These are phyloP conservation scores for Heliothis virescens DNA, from an alignment of 1,140 invertebrate genomes.

Conservation along the genomic window DNA sequence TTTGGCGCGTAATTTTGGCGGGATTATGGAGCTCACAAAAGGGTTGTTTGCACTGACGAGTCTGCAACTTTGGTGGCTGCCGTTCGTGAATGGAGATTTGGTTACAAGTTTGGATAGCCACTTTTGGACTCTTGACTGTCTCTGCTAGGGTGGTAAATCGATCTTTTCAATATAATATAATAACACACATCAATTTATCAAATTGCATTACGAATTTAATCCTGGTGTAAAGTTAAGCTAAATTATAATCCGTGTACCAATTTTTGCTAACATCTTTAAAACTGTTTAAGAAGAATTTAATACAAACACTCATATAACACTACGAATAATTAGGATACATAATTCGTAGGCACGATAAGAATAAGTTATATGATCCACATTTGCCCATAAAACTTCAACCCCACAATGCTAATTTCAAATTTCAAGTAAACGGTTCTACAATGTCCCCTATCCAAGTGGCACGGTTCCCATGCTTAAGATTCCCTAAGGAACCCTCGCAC, in stretches of 20 bases:
- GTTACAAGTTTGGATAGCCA: slow-evolving; percentile 24
- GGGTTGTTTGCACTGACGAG: slow-evolving; percentile 61
- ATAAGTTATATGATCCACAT: too few relatives aligned
- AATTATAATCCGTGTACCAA: too few relatives aligned
- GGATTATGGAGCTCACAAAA: slow-evolving; percentile 57
- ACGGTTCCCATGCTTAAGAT: slow-evolving; percentile 80
- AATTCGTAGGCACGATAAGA: too few relatives aligned
- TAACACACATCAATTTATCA: neutral
- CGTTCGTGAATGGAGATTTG: slow-evolving; percentile 21
- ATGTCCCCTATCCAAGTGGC: slow-evolving; percentile 25
- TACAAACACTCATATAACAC: too few relatives aligned
- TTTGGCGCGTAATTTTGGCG: slow-evolving; percentile 81
- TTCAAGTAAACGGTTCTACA: slow-evolving; percentile 20
- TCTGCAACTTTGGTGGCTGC: slow-evolving; percentile 32
- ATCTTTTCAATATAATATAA: neutral
- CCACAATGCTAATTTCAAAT: slow-evolving; percentile 12
- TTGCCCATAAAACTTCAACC: neutral
- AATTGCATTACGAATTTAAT: too few relatives aligned
- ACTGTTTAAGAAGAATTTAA: too few relatives aligned
- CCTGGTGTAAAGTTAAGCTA: too few relatives aligned
- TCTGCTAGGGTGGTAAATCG: neutral
- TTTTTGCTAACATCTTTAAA: too few relatives aligned
- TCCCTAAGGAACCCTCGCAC: slow-evolving; percentile 70
- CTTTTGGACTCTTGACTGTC: slow-evolving; percentile 2
- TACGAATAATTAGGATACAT: too few relatives aligned